Evolutionary conservation across 2,113 vertebrate genomes (phyloP), one percentile per base, ranked within the genome.

Genomic region (Coryphaenoides rupestris): DNA sequence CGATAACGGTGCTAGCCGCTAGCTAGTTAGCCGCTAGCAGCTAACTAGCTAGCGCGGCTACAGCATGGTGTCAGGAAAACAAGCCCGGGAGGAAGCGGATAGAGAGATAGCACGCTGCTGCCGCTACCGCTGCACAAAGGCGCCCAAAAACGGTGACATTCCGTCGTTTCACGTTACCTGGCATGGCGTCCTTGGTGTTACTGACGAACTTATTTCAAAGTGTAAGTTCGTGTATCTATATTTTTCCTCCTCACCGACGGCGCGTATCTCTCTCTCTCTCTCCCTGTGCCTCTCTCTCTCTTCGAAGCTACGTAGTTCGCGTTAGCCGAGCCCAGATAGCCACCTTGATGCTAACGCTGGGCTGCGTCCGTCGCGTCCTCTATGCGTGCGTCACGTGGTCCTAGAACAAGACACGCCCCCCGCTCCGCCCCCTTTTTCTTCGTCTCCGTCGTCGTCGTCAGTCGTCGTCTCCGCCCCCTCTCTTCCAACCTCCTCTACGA

Each of bases 1-100:
- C n/a, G n/a, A n/a, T n/a, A n/a, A n/a, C 82, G 80, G 15, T n/a
- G 47, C 47, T 22, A 21, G 50, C 49, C 23, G 22, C 16, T 52
- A n/a, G 22, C 17, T 22, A n/a, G 21, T 10, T 12, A 3, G 4
- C 21, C 12, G 54, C 54, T 82, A 86, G 77, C 79, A 58, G 64
- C 60, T 1, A 28, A 78, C 69, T 87, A 87, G 84, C 84, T n/a
- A n/a, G 70, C 63, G 73, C 69, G 78, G 82, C 86, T 87, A 89
- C 70, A 83, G 87, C 84, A 83, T 89, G 84, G 84, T 81, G 81
- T 85, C 87, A 85, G 83, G 82, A 88, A 75, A 84, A 85, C 87
- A 86, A 86, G 79, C 72, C 66, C 23, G 23, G 50, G 66, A 69
- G n/a, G 77, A 52, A 19, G 58, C 60, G 69, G n/a, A 64, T 64